Evolutionary conservation across 2,113 vertebrate genomes (phyloP), one percentile per base, ranked within the genome.

Genomic region (Mixornis gularis): DNA sequence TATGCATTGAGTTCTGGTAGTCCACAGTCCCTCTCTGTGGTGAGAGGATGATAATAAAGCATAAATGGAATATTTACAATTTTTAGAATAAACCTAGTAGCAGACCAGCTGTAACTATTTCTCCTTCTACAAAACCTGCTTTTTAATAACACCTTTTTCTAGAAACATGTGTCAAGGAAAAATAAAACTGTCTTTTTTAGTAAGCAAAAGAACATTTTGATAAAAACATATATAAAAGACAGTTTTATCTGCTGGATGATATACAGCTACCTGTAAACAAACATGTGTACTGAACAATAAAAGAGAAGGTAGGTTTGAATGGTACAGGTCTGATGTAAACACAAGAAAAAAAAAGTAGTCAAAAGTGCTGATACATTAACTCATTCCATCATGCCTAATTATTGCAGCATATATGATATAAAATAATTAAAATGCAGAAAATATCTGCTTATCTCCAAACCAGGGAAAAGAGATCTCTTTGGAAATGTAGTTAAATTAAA

Each of bases 351-450:
- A 64, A 89, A 89, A 94, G 95, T 79, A 90, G 73, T 95, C n/a
- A 95, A 92, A 93, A 97, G 63, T 89, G 93, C 79, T 92, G 92
- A 95, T 56, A 93, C 52, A 26, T 48, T 41, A 88, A 63, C 85
- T 95, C 70, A 95, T 43, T 94, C 27, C 86, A 94, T 83, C 90
- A 91, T 93, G 77, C 87, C 51, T 91, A 95, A 93, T 95, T 96
- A 96, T 71, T 97, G 90, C 95, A 97, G 95, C 93, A 97, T 96
- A 85, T 93, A 68, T 72, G 86, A 77, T 78, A 93, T 12, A 92
- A 92, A 58, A 65, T 78, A 79, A 91, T 55, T 69, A 25, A 90
- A 88, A 65, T 34, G 56, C 25, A 51, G 63, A 79, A 82, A 94
- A 69, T 34, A 70, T 53, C 64, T 85, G 93, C 85, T 81, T 92